phyloP scores from a whole-genome alignment of 2,888 invertebrate species.

The Euproctis similis region DNA sequence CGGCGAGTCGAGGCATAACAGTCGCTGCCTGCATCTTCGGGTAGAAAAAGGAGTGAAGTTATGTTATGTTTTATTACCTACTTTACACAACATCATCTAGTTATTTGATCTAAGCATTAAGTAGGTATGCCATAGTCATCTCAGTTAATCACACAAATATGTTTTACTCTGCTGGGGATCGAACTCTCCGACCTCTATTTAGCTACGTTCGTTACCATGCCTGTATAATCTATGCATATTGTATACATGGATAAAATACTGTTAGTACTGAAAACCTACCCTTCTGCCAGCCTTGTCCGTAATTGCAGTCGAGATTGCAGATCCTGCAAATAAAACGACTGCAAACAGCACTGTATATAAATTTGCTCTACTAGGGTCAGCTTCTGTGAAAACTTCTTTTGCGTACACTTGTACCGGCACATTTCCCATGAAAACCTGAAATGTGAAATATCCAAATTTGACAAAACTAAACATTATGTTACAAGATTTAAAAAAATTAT shows the following conservation, averaged over 20 bases:
- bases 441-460: too few relatives aligned
- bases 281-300: conserved; percentile 79
- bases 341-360: conserved; percentile 77
- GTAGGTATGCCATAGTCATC: too few relatives aligned
- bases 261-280: conserved; percentile 31
- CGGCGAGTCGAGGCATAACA: too few relatives aligned
- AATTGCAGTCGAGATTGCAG: conserved; percentile 51
- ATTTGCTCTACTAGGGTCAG: conserved; percentile 67
- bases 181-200: not conserved
- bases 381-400: conserved; percentile 65
- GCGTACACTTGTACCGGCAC: conserved; percentile 66
- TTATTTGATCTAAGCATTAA: too few relatives aligned
- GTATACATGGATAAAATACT: not conserved
- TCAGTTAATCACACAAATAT: too few relatives aligned
- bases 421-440: conserved; percentile 61
- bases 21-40: too few relatives aligned
- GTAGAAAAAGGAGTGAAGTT: too few relatives aligned
- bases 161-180: too few relatives aligned
- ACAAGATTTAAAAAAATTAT: too few relatives aligned
- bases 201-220: not conserved
- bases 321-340: conserved; percentile 65
- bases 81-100: too few relatives aligned
- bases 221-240: not conserved
- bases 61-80: too few relatives aligned
- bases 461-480: too few relatives aligned